A percentile compares a stretch with the other conserved stretches of the same genome.
These are phyloP conservation scores for Clarias magur DNA, from an alignment of 2,113 vertebrate species.

Conservation along the genomic window DNA sequence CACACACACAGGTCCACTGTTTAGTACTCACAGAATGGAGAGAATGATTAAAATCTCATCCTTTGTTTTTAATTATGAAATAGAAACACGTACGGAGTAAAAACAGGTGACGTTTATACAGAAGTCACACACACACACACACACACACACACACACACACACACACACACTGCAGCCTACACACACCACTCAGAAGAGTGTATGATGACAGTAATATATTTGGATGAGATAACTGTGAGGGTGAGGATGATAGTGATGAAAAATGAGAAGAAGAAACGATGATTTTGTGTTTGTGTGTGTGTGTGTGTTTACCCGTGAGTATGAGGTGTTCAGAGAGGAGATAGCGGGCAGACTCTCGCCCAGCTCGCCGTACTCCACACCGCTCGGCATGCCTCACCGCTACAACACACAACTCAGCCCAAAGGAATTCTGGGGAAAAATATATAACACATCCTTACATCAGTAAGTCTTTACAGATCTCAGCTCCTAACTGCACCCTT, in stretches of 20 bases:
- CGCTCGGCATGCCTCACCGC: slow-evolving; percentile 67
- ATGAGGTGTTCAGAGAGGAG: slow-evolving; percentile 83
- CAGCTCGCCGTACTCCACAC: slow-evolving; percentile 75
- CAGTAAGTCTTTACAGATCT: not conserved
- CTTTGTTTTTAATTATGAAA: no score
- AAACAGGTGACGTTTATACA: no score
- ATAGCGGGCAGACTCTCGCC: slow-evolving; percentile 88
- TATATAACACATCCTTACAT: not conserved
- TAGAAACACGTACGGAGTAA: no score
- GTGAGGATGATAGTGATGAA: not conserved
- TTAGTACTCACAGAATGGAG: no score
- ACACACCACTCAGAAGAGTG: no score
- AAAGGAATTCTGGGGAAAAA: slow-evolving; percentile 39
- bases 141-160: not conserved
- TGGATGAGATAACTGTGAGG: not conserved
- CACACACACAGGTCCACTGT: not conserved
- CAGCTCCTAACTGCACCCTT: no score
- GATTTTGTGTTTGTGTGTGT: not conserved
- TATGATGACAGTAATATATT: not conserved
- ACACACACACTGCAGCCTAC: no score
- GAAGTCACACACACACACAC: no score
- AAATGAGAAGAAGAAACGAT: not conserved
- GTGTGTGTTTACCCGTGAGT: slow-evolving; percentile 62
- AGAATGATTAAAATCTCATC: no score
- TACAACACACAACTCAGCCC: slow-evolving; percentile 24